Percentiles rank a stretch among this genome's conserved stretches.
phyloP scores from a whole-genome alignment of 2,113 vertebrate genomes.

The Macrotis lagotis region DNA sequence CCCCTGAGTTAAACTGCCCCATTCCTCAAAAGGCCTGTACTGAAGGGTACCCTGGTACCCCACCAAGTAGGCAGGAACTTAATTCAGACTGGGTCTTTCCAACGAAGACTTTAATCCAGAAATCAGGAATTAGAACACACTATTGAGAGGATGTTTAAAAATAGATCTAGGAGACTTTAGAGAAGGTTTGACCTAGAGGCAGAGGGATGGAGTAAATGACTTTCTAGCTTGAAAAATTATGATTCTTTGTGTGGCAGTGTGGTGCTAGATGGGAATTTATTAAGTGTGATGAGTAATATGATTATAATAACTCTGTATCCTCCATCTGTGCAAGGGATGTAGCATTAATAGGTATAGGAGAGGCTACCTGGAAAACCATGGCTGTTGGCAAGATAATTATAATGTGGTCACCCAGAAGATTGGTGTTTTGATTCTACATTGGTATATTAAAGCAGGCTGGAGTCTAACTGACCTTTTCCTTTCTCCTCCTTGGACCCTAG shows the following conservation, averaged over 20 bases:
- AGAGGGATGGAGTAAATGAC: background rate
- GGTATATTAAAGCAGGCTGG: background rate
- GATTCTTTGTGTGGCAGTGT: background rate
- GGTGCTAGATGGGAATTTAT: background rate
- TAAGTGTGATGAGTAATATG: background rate
- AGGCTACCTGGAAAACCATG: background rate
- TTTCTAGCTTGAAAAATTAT: conserved; percentile 7
- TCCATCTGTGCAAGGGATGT: background rate
- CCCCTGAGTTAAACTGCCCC: background rate
- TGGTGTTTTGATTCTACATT: background rate
- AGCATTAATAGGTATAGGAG: background rate
- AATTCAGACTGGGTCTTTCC: background rate
- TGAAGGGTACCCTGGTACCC: background rate
- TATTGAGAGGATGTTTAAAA: background rate
- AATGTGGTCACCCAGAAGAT: background rate
- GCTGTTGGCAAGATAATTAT: background rate
- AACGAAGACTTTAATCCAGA: background rate
- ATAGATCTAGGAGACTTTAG: background rate
- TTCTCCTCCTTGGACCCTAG: conserved; percentile 75
- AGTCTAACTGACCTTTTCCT: background rate
- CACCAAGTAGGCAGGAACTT: background rate
- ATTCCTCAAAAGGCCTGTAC: background rate
- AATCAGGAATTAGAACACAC: background rate
- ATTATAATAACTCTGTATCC: background rate
- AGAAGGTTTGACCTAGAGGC: background rate